A percentile compares a stretch with the other conserved stretches of the same genome.
These are phyloP conservation scores for Choristoneura fumiferana DNA, from an alignment of 1,140 invertebrate species.

Conservation along the genomic window DNA sequence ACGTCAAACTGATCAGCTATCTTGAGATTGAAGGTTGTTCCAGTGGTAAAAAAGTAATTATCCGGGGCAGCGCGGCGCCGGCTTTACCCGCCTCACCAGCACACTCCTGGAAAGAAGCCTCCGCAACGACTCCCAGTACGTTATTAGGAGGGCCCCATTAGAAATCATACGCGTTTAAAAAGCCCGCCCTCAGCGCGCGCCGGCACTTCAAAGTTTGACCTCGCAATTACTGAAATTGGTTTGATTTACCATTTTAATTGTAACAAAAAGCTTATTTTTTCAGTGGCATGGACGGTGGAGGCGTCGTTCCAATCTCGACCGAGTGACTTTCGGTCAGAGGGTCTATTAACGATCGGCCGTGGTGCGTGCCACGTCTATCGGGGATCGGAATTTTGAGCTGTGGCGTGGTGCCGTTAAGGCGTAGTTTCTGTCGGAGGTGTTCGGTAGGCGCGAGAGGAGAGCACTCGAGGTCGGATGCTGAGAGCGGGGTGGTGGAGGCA, in stretches of 20 bases:
- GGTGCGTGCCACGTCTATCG: constrained; percentile 34
- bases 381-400: constrained; percentile 67
- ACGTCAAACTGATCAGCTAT: neutral
- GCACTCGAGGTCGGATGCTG: constrained; percentile 75
- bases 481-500: constrained; percentile 59
- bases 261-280: constrained; percentile 78
- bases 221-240: constrained; percentile 78
- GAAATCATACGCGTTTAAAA: constrained; percentile 66
- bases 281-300: constrained; percentile 50
- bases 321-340: constrained; percentile 70
- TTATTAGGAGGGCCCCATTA: constrained; percentile 48
- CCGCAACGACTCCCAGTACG: neutral
- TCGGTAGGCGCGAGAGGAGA: constrained; percentile 69
- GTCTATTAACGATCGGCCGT: constrained; percentile 63
- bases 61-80: neutral
- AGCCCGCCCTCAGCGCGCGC: constrained; percentile 49
- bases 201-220: constrained; percentile 72
- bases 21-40: neutral
- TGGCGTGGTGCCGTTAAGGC: constrained; percentile 71
- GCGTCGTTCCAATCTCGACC: constrained; percentile 72
- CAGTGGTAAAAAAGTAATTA: neutral
- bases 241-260: constrained; percentile 78
- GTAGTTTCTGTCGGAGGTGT: constrained; percentile 70
- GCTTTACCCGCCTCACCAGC: neutral
- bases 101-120: constrained; percentile 4